A percentile compares a stretch with the other conserved stretches of the same genome.
phyloP scores from a whole-genome alignment of 2,888 invertebrate genomes.

The Osmoderma eremita region DNA sequence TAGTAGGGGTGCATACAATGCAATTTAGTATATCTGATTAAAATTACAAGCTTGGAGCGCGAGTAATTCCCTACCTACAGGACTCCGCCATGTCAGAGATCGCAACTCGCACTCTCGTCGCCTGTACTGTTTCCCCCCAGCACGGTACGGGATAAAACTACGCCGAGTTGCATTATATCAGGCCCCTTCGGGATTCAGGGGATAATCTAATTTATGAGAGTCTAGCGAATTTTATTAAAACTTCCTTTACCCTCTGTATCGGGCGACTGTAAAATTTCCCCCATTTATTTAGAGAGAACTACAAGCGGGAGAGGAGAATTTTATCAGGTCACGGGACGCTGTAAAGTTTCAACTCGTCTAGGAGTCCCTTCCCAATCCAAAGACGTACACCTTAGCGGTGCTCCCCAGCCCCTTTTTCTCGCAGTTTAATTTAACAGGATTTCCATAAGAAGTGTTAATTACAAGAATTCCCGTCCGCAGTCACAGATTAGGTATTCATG shows the following conservation, averaged over 20 bases:
- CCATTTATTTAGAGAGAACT: no score
- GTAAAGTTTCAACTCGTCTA: background rate
- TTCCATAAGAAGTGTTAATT: slow-evolving; percentile 56
- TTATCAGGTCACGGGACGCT: background rate
- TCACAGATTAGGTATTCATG: slow-evolving; percentile 55
- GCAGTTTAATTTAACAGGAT: slow-evolving; percentile 57
- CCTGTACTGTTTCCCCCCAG: no score
- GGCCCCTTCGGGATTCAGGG: no score
- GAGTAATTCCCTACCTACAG: background rate
- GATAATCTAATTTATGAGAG: no score
- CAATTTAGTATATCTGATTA: slow-evolving; percentile 22
- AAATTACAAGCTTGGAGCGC: slow-evolving; percentile 12
- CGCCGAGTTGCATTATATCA: no score
- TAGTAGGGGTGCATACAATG: slow-evolving; percentile 1
- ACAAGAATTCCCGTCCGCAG: slow-evolving; percentile 53
- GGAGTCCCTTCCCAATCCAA: background rate
- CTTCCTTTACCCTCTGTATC: no score
- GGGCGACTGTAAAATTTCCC: no score
- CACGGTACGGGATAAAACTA: no score
- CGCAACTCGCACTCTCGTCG: no score
- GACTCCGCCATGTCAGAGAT: no score
- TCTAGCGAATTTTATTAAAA: no score
- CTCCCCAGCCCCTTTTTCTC: slow-evolving; percentile 21
- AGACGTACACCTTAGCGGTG: slow-evolving; percentile 11
- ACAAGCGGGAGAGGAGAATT: no score